Evolutionary conservation across 2,888 invertebrate species (phyloP), one percentile per base, ranked within the genome.

Genomic region (Bellardia pandia): DNA sequence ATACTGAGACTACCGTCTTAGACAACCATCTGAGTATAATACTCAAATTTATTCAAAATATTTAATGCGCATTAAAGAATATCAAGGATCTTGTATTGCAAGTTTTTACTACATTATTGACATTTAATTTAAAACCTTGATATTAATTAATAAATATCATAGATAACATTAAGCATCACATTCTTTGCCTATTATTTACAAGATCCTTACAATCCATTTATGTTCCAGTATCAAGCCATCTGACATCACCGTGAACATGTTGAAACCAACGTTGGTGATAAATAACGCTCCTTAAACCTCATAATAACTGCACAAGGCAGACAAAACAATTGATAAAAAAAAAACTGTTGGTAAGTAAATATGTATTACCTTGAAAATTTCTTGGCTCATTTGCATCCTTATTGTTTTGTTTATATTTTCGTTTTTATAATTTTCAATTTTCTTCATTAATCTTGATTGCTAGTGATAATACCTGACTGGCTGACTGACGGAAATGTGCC

Each of bases 391-490:
- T 69, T 78, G 37, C 58, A 58, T 58, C 33, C 48, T 37, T 33
- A 60, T 71, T 64, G 9, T 13, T 11, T 33, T 6, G 16, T 45
- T 33, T 53, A 6, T 40, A 11, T 56, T 13, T 33, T 11, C 33
- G 30, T 11, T 30, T 62, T 42, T n/a, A 9, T 42, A 60, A 74
- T 74, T 74, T 74, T 16, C 53, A 77, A 69, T 83, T 71, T 77
- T 37, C 33, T 45, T 64, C 71, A 71, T 77, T 83, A 71, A 83
- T 71, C 77, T 77, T 77, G 77, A 83, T 77, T 74, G 74, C 40
- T 16, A n/a, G 79, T 58, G 48, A 42, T 82, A 60, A 68, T 68
- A 66, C 16, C 40, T 60, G 75, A 37, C 23, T 72, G 51, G n/a
- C 5, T 42, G 64, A 37, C 2, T 64, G 37, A n/a, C 42, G 23